Percentiles rank a stretch among this genome's conserved stretches.
These are phyloP conservation scores for Acridotheres tristis DNA, from an alignment of 2,797 vertebrate species.

Conservation along the genomic window DNA sequence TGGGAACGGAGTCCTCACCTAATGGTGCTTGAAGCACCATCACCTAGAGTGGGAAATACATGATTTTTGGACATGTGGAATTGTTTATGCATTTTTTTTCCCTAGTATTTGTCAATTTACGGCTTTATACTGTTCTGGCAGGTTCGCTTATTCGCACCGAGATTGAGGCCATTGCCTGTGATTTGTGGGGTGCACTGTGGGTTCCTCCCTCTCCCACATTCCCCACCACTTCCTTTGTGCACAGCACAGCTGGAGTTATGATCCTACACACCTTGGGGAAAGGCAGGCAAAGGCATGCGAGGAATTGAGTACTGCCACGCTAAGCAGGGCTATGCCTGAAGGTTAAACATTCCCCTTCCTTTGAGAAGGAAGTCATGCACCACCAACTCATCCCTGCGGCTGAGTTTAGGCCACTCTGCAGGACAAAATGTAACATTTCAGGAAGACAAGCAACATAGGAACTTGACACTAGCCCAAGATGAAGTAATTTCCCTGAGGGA, in stretches of 20 bases:
- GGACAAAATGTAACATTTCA: neutral
- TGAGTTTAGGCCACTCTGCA: neutral
- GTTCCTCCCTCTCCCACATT: neutral
- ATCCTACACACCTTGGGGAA: neutral
- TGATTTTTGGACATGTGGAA: neutral
- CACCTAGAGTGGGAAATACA: neutral
- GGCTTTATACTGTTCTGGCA: neutral
- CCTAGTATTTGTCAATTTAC: neutral
- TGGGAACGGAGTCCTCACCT: neutral
- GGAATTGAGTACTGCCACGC: accelerated
- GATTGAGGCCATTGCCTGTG: neutral
- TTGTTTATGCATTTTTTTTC: neutral
- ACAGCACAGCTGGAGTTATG: neutral
- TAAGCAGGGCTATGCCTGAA: neutral
- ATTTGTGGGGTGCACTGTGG: neutral
- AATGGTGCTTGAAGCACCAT: neutral
- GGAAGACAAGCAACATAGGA: neutral
- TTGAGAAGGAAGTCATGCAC: neutral
- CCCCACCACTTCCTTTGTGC: neutral
- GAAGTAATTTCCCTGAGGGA: neutral
- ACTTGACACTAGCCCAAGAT: neutral
- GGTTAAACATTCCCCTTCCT: neutral
- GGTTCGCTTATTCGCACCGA: neutral
- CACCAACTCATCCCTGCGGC: neutral
- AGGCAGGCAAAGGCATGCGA: neutral